These are phyloP conservation scores for Oreochromis spilurus DNA, from an alignment of 2,113 vertebrate species.

Conservation along the genomic window DNA sequence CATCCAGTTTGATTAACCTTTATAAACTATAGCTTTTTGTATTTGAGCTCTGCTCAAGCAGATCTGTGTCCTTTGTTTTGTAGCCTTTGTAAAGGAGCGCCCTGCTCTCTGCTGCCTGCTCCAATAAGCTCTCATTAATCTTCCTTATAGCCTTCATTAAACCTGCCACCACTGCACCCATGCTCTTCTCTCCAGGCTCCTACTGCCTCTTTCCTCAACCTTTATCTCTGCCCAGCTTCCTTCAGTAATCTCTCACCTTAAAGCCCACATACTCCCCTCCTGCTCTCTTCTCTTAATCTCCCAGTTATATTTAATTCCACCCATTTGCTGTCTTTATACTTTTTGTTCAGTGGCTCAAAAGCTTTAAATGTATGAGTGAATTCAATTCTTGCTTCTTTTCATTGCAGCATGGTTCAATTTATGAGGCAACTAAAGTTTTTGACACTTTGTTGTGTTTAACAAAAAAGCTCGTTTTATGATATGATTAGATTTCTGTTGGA, in stretches of 20 bases:
- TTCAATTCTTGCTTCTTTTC: neutral
- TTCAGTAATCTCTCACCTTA: constrained; percentile 11
- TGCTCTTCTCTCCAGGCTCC: neutral
- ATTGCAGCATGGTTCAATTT: neutral
- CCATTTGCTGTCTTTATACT: neutral
- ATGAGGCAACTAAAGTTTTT: neutral
- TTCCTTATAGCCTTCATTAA: constrained; percentile 72
- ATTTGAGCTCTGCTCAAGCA: constrained; percentile 28
- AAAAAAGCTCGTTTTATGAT: neutral
- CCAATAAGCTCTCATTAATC: constrained; percentile 70
- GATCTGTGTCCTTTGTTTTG: constrained; percentile 62
- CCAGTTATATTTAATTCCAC: constrained; percentile 16
- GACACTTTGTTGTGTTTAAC: neutral
- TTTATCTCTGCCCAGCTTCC: constrained; percentile 25
- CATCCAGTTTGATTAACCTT: neutral
- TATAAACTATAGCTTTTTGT: neutral
- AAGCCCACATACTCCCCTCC: neutral
- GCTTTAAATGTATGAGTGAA: neutral
- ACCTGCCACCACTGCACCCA: constrained; percentile 44
- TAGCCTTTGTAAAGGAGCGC: constrained; percentile 54
- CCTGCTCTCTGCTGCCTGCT: constrained; percentile 35
- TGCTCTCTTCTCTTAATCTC: constrained; percentile 18
- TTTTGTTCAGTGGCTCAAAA: neutral
- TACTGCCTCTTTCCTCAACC: constrained; percentile 6
- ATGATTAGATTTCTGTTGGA: neutral